These are phyloP conservation scores for Strigamia crassipes DNA, from an alignment of 2,888 invertebrate species.

Conservation along the genomic window DNA sequence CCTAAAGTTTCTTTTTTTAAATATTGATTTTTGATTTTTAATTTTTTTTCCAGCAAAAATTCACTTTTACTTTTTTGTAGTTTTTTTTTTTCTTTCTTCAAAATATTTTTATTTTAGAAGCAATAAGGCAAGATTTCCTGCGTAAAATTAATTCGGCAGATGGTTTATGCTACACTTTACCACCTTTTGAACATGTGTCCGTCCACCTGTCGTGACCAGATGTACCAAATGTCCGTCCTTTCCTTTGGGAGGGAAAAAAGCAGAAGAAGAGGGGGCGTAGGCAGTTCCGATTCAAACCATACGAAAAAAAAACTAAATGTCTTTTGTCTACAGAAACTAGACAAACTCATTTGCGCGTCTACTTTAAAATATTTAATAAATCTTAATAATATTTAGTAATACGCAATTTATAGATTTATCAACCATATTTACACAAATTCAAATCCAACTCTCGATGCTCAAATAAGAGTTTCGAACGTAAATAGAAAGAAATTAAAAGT, in stretches of 20 bases:
- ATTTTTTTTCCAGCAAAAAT: neutral
- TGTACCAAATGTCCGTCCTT: constrained; percentile 1
- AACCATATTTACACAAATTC: neutral
- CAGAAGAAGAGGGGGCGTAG: neutral
- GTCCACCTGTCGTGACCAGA: constrained; percentile 25
- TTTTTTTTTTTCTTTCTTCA: too few relatives aligned
- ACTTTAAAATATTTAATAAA: neutral
- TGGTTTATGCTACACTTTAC: constrained; percentile 13
- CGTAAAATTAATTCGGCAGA: neutral
- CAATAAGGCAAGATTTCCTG: neutral
- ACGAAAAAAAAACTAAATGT: neutral
- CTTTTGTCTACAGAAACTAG: neutral
- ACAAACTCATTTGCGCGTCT: too few relatives aligned
- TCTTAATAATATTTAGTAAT: too few relatives aligned
- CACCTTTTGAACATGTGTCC: constrained; percentile 20
- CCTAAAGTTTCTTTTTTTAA: neutral
- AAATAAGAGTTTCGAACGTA: neutral
- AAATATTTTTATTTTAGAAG: neutral
- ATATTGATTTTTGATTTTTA: neutral
- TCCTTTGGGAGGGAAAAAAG: neutral
- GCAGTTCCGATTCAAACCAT: neutral
- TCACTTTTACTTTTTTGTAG: neutral
- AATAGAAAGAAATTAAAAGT: neutral
- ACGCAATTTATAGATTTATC: neutral
- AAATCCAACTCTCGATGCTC: neutral